phyloP scores from a whole-genome alignment of 2,113 vertebrate genomes.

The Hyaena hyaena region DNA sequence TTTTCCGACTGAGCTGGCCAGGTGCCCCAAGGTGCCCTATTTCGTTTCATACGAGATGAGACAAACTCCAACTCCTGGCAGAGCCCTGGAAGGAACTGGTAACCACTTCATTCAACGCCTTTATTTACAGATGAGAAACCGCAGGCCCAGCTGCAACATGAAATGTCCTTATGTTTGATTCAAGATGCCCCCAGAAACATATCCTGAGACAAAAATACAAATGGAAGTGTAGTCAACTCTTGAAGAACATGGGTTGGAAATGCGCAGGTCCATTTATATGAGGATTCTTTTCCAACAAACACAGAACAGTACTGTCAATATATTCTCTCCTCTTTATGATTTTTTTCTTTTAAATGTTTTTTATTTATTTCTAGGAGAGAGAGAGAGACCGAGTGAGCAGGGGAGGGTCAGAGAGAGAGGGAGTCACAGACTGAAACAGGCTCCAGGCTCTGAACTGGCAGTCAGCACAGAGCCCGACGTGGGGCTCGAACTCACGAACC shows the following conservation, averaged over 20 bases:
- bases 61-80: background rate
- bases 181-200: background rate
- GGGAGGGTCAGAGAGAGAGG: no score
- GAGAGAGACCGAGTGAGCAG: no score
- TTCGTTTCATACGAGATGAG: background rate
- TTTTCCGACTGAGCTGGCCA: background rate
- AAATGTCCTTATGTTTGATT: background rate
- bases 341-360: no score
- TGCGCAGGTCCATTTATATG: background rate
- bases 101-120: background rate
- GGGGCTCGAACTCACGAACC: no score
- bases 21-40: background rate
- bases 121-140: background rate
- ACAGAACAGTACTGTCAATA: background rate
- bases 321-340: background rate
- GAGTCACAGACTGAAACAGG: no score
- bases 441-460: no score
- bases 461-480: no score
- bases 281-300: background rate
- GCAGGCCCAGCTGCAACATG: background rate
- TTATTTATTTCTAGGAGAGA: no score
- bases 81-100: background rate
- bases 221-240: background rate
- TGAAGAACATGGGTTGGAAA: background rate
- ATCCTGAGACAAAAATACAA: background rate